Evolutionary conservation across 2,113 vertebrate genomes (phyloP), one percentile per base, ranked within the genome.

Genomic region (Ramphastos sulfuratus): DNA sequence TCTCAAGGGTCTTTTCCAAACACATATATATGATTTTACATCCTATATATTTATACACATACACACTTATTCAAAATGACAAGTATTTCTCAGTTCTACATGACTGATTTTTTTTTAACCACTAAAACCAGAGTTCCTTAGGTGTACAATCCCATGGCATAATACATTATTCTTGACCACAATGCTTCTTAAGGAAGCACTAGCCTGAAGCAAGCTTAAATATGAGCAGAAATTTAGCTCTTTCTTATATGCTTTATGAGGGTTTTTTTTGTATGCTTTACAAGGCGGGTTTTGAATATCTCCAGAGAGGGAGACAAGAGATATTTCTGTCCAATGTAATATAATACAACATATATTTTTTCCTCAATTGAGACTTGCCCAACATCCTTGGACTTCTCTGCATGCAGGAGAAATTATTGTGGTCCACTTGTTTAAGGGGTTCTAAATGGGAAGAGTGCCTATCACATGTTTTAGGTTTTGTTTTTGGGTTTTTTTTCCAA

Each of bases 51-150:
- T 44, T 44, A 46, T 46, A 46, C 7, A 46, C 16, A 17, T 16
- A 56, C n/a, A 84, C n/a, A 28, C 44, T 18, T 80, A 60, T 85
- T 90, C 93, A 82, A 50, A 63, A 35, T 92, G 76, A 82, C 82
- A 95, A 66, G 27, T 37, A 76, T 86, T 93, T 92, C 63, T 78
- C 75, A 82, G 55, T 85, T 81, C 67, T 83, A 72, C 74, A 46
- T 46, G 44, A 46, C 44, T 46, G 44, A 17, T 16, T 16, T 65
- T 77, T 67, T 77, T 92, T 77, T 35, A 50, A 35, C 59, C 42
- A 85, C 23, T 23, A 42, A n/a, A 30, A 72, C 25, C 37, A 87
- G 37, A 14, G 60, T 72, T 89, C 31, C 21, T 85, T 66, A 94
- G 54, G 76, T 72, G 35, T 24, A 78, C 23, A 56, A 91, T 42